Percentiles rank a stretch among this genome's conserved stretches.
These are phyloP conservation scores for Bufo gargarizans DNA, from an alignment of 2,113 vertebrate genomes.

Conservation along the genomic window DNA sequence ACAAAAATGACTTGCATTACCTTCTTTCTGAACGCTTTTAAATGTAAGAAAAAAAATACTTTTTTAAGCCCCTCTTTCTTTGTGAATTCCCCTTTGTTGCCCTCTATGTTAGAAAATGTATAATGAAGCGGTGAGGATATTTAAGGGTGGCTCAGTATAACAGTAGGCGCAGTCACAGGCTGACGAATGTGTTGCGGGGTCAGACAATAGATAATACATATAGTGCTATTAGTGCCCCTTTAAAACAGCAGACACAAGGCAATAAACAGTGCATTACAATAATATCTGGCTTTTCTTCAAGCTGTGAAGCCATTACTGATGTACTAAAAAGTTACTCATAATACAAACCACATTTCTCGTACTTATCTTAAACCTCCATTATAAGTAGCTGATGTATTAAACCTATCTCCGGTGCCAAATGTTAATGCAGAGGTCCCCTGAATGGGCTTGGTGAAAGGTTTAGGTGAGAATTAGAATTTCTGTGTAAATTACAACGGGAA, in stretches of 20 bases:
- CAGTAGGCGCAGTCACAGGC: slow-evolving; percentile 3
- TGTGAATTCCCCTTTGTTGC: not conserved
- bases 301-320: slow-evolving; percentile 7
- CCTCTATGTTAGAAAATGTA: slow-evolving; percentile 20
- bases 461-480: not conserved
- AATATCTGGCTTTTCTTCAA: slow-evolving; percentile 43
- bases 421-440: not conserved
- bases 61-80: not conserved
- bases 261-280: slow-evolving; percentile 45
- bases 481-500: not conserved
- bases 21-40: not conserved
- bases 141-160: not conserved
- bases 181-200: slow-evolving; percentile 24
- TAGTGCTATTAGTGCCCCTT: slow-evolving; percentile 37
- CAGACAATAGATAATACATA: slow-evolving; percentile 32
- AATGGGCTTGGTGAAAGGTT: slow-evolving; percentile 2
- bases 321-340: slow-evolving; percentile 39
- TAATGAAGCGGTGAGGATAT: not conserved
- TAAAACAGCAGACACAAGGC: slow-evolving; percentile 1
- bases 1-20: not conserved
- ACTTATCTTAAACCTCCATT: slow-evolving; percentile 22
- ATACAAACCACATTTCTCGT: slow-evolving; percentile 39
- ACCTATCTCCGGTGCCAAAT: slow-evolving; percentile 11
- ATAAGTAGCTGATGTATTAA: slow-evolving; percentile 13
- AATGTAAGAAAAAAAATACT: not conserved